Evolutionary conservation across 2,797 vertebrate genomes (phyloP), one percentile per base, ranked within the genome.

Genomic region (Sylvia borin): DNA sequence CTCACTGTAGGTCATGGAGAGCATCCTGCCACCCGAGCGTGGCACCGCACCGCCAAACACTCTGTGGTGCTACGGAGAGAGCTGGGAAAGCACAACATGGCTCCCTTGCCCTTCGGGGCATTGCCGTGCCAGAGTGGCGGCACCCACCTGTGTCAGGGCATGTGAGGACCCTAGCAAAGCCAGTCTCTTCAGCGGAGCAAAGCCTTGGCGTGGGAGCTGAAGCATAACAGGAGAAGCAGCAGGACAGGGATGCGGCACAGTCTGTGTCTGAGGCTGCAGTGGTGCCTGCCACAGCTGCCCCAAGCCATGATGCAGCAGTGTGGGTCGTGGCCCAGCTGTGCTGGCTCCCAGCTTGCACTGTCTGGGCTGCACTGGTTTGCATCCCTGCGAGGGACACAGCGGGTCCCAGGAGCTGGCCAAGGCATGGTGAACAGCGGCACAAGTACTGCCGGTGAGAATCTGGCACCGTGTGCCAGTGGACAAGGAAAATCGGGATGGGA

Each of bases 1-100:
- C 97, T 99, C 99, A 86, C 99, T 99, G 98, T 99, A 99, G 2
- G 99, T 98, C 99, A 99, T 99, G 97, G 99, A 99, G 98, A 99
- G 97, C 99, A 99, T 99, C 98, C 97, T 98, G 96, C 98, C 54
- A 43, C 98, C 97, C n/a, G 96, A 94, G 97, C 97, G 96, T 34
- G 98, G 97, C n/a, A n/a, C 98, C 98, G 92, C 95, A 0, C 57
- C 3, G 7, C 66, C 7, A 16, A 21, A 51, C 10, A 20, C 91
- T 92, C 92, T 15, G 45, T 5, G 27, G 34, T 40, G 91, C 94
- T 92, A 82, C 1, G 13, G 84, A 95, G 67, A 95, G 88, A 94
- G 68, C 91, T 68, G 77, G 83, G 93, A 92, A 76, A 81, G 77
- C 24, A 20, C 7, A 22, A 78, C 7, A 0, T 48, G 7, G 75